Percentiles rank a stretch among this genome's conserved stretches.
These are phyloP conservation scores for Clistopyga incitator DNA, from an alignment of 2,888 invertebrate genomes.

Conservation along the genomic window DNA sequence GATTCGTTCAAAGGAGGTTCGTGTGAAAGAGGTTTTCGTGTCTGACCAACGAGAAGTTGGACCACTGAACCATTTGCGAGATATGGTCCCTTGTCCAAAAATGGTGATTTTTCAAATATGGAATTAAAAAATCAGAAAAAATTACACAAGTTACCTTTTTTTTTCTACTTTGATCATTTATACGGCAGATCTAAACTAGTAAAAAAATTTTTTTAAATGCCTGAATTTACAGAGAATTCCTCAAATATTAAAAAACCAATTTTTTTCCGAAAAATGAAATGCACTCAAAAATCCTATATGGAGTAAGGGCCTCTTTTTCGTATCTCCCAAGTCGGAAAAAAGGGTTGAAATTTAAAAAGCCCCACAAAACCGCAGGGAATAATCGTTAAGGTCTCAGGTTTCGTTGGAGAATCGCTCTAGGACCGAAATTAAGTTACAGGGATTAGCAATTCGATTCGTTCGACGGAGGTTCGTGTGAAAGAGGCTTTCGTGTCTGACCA, in stretches of 20 bases:
- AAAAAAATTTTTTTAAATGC: no score
- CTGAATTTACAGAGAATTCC: no score
- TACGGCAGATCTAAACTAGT: no score
- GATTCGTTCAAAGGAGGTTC: neutral
- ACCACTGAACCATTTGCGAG: no score
- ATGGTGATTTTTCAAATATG: no score
- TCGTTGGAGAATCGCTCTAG: neutral
- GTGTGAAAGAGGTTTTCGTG: conserved; percentile 1
- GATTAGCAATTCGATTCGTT: conserved; percentile 5
- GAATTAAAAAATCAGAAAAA: no score
- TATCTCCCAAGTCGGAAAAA: neutral
- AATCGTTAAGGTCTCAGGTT: neutral
- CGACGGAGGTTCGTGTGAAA: neutral
- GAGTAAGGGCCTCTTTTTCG: neutral
- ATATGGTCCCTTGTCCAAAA: no score
- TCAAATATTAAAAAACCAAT: no score
- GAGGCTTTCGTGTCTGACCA: conserved; percentile 35
- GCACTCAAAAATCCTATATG: neutral
- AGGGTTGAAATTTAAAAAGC: neutral
- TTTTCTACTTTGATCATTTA: no score
- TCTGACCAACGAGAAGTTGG: conserved; percentile 35
- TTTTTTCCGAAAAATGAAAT: no score
- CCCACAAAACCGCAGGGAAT: neutral
- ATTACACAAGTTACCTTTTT: no score
- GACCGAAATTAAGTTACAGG: conserved; percentile 12